Evolutionary conservation across 2,888 invertebrate genomes (phyloP).

Genomic region (Drosophila planitibia): DNA sequence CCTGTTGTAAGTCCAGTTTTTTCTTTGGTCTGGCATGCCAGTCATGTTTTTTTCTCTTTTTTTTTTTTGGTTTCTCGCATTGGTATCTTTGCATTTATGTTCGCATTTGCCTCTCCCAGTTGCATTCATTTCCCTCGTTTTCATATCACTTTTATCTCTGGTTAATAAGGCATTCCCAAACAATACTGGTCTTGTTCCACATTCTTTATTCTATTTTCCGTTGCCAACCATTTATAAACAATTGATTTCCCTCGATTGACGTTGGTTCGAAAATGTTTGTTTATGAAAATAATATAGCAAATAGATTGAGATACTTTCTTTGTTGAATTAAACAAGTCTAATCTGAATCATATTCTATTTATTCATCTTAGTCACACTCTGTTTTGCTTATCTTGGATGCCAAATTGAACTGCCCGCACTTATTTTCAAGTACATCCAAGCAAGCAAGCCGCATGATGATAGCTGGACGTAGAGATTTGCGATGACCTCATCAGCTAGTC

Average conservation of each 20-base stretch:
- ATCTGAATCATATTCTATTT: not conserved
- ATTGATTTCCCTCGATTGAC: slow-evolving; percentile 46
- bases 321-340: slow-evolving; percentile 8
- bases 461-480: slow-evolving; percentile 42
- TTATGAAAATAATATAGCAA: slow-evolving; percentile 34
- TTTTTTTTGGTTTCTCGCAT: slow-evolving; percentile 3
- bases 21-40: slow-evolving; percentile 1
- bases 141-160: slow-evolving; percentile 1
- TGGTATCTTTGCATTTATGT: slow-evolving; percentile 3
- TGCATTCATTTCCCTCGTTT: slow-evolving; percentile 17
- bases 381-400: not conserved
- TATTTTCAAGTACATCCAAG: slow-evolving; percentile 7
- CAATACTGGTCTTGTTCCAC: slow-evolving; percentile 14
- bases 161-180: slow-evolving; percentile 24
- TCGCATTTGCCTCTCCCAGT: slow-evolving; percentile 43
- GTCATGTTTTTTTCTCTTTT: slow-evolving; percentile 5
- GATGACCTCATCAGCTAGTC: slow-evolving; percentile 47
- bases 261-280: slow-evolving; percentile 28
- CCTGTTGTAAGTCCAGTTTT: slow-evolving; percentile 53
- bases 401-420: not conserved
- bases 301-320: slow-evolving; percentile 30
- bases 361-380: slow-evolving; percentile 30
- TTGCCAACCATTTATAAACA: slow-evolving; percentile 33
- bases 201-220: not conserved
- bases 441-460: not conserved